phyloP scores from a whole-genome alignment of 2,113 vertebrate species.

The Paraplagusia blochii region DNA sequence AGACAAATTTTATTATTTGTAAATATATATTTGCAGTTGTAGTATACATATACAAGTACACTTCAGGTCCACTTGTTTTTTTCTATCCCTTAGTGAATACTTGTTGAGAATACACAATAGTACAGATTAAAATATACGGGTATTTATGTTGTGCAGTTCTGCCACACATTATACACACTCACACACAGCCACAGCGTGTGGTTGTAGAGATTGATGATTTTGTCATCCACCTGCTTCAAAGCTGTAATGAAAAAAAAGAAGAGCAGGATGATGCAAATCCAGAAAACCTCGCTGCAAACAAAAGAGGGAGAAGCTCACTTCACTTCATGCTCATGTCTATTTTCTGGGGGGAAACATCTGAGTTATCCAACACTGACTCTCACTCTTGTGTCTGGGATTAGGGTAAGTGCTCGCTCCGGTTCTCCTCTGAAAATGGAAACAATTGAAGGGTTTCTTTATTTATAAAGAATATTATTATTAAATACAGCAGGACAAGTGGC shows the following conservation, averaged over 20 bases:
- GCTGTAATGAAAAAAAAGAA: conserved; percentile 54
- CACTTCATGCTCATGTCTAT: conserved; percentile 81
- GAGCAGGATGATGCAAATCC: conserved; percentile 72
- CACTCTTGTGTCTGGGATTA: conserved; percentile 64
- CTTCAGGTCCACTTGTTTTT: too few species aligned
- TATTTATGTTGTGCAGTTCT: too few species aligned
- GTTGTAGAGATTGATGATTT: conserved; percentile 81
- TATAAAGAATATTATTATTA: not conserved
- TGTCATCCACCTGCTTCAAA: conserved; percentile 84
- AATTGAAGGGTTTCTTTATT: conserved; percentile 52
- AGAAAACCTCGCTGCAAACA: conserved; percentile 78
- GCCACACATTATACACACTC: too few species aligned
- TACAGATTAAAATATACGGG: too few species aligned
- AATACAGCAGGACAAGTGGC: conserved; percentile 25
- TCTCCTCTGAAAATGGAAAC: conserved; percentile 59
- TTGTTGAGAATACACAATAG: too few species aligned
- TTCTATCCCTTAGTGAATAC: too few species aligned
- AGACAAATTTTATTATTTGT: too few species aligned
- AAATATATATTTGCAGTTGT: too few species aligned
- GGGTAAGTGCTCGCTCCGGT: conserved; percentile 72
- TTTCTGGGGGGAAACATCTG: conserved; percentile 67
- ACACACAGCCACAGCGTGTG: conserved; percentile 43
- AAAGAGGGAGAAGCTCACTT: conserved; percentile 89
- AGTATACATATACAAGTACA: too few species aligned
- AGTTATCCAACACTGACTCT: conserved; percentile 66